Base-by-base conservation (phyloP, 2,888 invertebrate genomes). In the Thera obeliscata region DNA sequence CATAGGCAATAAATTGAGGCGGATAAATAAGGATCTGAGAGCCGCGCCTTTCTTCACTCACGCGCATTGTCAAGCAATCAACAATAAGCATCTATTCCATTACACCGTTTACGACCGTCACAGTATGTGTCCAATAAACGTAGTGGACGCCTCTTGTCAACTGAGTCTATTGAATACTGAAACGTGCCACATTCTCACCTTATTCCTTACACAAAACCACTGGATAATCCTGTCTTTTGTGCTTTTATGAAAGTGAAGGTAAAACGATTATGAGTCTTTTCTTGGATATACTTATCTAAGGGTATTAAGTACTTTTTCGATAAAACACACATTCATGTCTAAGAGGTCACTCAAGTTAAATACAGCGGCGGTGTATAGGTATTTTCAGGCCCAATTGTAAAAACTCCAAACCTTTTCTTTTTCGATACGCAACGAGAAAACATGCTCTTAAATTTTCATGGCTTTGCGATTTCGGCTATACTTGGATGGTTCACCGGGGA, bases 21-120 rank as follows among this genome's bases (percentile, higher is more conserved):
- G 46, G 46, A 63, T 66, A 67, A 67, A 67, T 64, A 69, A 70
- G 62, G 59, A 56, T 36, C 67, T 56, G 69, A 74, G 70, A 57
- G 69, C 69, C 70, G 67, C 69, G 63, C 74, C 74, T 70, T 69
- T 76, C 73, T 70, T 69, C 77, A 84, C 85, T 87, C 87, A 77
- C 71, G 83, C 87, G 87, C 89, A 90, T 91, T 92, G 91, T 91
- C 77, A 82, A 79, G 79, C 91, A 91, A 93, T 93, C 90, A 84
- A 84, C 80, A 75, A 78, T 77, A 79, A 83, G 84, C 85, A 81
- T 88, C 86, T 76, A 77, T 78, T 82, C 76, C 86, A 92, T 91
- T 91, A 88, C 84, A 83, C 84, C 87, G 86, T 90, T 91, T 89
- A 90, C 83, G 84, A 79, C 80, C 83, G 82, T 83, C 86, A 81